These are phyloP conservation scores for Lagorchestes hirsutus DNA, from an alignment of 2,797 vertebrate genomes.

Conservation along the genomic window DNA sequence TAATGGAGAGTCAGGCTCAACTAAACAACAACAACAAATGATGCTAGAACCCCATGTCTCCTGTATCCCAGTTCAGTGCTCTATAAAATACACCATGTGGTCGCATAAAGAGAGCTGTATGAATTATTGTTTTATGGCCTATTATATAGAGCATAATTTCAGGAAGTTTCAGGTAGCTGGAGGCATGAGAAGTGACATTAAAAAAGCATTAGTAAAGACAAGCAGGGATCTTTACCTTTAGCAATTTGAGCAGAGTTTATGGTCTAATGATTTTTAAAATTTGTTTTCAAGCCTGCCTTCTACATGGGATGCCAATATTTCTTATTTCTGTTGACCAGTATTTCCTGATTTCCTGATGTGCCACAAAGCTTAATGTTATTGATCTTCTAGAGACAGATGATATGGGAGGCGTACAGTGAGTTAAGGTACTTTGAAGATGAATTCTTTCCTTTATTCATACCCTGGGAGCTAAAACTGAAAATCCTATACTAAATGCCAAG, in stretches of 20 bases:
- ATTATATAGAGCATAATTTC: too few relatives aligned
- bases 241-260: neutral
- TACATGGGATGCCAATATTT: neutral
- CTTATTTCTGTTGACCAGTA: neutral
- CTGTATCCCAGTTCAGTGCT: too few relatives aligned
- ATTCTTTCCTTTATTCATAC: neutral
- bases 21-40: too few relatives aligned
- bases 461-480: neutral
- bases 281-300: neutral
- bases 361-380: neutral
- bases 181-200: neutral
- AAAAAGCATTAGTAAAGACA: constrained; percentile 3
- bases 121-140: too few relatives aligned
- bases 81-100: too few relatives aligned
- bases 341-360: neutral
- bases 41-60: too few relatives aligned
- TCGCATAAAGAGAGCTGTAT: too few relatives aligned
- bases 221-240: neutral
- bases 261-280: neutral
- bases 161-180: too few relatives aligned
- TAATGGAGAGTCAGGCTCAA: too few relatives aligned
- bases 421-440: neutral
- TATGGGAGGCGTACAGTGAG: neutral
- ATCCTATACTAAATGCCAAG: neutral
- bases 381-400: neutral